phyloP scores from a whole-genome alignment of 2,113 vertebrate species.

The Poicephalus meyeri region DNA sequence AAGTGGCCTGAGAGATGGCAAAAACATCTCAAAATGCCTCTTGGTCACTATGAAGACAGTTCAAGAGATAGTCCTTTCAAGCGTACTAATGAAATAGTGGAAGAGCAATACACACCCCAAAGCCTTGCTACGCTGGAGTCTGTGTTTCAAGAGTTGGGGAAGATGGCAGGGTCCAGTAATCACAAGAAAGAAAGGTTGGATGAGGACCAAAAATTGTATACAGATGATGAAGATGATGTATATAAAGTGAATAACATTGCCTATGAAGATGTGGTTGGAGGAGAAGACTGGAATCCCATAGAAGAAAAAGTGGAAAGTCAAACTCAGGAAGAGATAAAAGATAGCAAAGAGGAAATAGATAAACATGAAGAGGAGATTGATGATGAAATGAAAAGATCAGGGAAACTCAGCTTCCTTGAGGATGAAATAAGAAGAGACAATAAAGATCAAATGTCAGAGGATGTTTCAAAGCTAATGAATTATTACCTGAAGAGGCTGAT shows the following conservation, averaged over 20 bases:
- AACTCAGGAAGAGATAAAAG: conserved; percentile 86
- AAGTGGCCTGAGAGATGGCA: conserved; percentile 77
- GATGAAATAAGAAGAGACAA: conserved; percentile 71
- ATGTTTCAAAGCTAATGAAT: conserved; percentile 83
- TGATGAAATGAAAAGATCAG: conserved; percentile 82
- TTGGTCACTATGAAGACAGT: conserved; percentile 83
- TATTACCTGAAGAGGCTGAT: conserved; percentile 88
- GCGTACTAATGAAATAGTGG: conserved; percentile 92
- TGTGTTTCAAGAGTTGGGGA: conserved; percentile 92
- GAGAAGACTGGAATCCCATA: conserved; percentile 86
- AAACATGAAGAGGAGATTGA: conserved; percentile 77
- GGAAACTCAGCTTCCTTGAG: conserved; percentile 63
- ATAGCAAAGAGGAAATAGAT: conserved; percentile 81
- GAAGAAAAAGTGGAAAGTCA: conserved; percentile 87
- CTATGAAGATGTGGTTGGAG: conserved; percentile 85
- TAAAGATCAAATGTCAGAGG: conserved; percentile 78
- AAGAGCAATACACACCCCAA: conserved; percentile 94
- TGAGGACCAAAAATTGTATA: conserved; percentile 82
- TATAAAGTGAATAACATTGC: conserved; percentile 85
- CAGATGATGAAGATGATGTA: conserved; percentile 83
- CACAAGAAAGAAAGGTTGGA: conserved; percentile 81
- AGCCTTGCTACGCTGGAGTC: conserved; percentile 93
- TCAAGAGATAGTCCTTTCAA: conserved; percentile 89
- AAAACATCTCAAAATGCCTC: conserved; percentile 77
- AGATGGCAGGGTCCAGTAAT: conserved; percentile 74